A percentile compares a stretch with the other conserved stretches of the same genome.
phyloP scores from a whole-genome alignment of 1,140 invertebrate genomes.

The Meloidogyne exigua region DNA sequence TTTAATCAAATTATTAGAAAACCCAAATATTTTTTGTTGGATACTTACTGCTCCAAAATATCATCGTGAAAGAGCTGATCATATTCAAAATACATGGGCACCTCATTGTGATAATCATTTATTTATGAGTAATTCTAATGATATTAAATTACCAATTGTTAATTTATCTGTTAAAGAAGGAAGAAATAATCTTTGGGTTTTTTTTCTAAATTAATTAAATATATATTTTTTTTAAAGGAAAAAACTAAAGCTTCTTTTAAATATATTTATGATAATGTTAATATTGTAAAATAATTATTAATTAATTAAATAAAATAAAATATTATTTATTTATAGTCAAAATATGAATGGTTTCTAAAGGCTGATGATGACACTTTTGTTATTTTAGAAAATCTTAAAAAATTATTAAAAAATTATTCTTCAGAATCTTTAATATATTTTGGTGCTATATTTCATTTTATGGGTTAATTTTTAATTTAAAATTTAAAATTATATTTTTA shows the following conservation, averaged over 20 bases:
- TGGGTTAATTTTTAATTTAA: conserved; percentile 70
- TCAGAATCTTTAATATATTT: conserved; percentile 61
- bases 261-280: conserved; percentile 7
- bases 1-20: background rate
- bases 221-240: background rate
- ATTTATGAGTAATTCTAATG: conserved; percentile 2
- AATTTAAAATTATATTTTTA: conserved; percentile 67
- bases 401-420: conserved; percentile 44
- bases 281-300: background rate
- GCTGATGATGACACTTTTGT: conserved; percentile 62
- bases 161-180: conserved; percentile 5
- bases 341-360: conserved; percentile 63
- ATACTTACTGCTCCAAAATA: background rate
- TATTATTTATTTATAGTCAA: background rate
- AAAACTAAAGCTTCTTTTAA: conserved; percentile 11
- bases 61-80: background rate
- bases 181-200: conserved; percentile 9
- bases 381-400: conserved; percentile 48
- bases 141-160: background rate
- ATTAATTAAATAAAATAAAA: background rate
- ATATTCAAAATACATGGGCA: background rate
- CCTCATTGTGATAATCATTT: conserved; percentile 2
- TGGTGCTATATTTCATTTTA: conserved; percentile 46
- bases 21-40: background rate
- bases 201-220: background rate